A percentile compares a stretch with the other conserved stretches of the same genome.
phyloP scores from a whole-genome alignment of 2,113 vertebrate species.

The Corvus cornix region DNA sequence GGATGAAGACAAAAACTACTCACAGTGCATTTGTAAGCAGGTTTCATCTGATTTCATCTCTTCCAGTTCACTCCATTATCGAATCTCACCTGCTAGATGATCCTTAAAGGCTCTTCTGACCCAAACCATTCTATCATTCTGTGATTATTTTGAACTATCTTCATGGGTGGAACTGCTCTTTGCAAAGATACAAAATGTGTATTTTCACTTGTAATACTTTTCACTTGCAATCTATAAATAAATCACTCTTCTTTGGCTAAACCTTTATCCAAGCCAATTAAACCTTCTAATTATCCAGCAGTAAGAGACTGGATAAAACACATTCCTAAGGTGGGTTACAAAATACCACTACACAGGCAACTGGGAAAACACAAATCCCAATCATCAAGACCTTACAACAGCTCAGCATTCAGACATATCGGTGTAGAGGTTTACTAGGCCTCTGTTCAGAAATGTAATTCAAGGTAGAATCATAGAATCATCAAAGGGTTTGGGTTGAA shows the following conservation, averaged over 20 bases:
- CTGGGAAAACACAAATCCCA: neutral
- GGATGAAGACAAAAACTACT: neutral
- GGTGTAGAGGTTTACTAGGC: neutral
- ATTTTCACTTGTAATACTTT: neutral
- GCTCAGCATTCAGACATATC: neutral
- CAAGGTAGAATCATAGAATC: neutral
- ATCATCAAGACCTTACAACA: neutral
- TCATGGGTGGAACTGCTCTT: neutral
- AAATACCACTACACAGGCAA: neutral
- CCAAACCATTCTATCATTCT: neutral
- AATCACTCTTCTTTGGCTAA: neutral
- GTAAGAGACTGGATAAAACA: neutral
- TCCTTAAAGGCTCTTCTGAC: neutral
- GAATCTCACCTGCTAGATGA: neutral
- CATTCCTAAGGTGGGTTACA: neutral
- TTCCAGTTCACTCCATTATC: neutral
- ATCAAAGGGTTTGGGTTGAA: neutral
- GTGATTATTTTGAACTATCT: neutral
- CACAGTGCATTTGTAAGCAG: neutral
- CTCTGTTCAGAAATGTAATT: neutral
- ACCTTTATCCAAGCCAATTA: neutral
- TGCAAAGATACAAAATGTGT: neutral
- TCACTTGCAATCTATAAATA: neutral
- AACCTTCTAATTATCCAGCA: neutral
- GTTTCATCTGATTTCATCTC: neutral